Conservation (phyloP, 2,888 invertebrate species). For the Dione vanillae region DNA sequence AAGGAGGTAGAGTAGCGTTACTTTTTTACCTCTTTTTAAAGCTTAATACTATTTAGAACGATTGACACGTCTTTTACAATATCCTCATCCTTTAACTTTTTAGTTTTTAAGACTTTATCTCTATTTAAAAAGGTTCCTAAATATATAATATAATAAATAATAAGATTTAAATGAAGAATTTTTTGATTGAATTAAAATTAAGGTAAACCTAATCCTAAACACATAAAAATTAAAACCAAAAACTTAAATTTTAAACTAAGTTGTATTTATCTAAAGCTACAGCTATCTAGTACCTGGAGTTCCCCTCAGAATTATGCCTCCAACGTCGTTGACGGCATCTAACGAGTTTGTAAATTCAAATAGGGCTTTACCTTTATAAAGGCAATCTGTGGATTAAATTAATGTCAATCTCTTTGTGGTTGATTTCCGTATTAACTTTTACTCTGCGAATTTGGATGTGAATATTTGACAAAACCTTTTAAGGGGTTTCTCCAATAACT, state of each 20-base stretch:
- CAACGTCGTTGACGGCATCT: not conserved
- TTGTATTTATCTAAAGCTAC: not conserved
- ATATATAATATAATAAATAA: too few relatives aligned
- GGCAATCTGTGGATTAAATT: constrained; percentile 4
- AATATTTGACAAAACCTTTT: not conserved
- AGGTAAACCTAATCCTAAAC: too few relatives aligned
- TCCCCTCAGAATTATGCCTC: not conserved
- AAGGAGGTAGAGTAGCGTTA: not conserved
- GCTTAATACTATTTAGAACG: constrained; percentile 3
- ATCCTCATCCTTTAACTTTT: not conserved
- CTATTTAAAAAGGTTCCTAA: too few relatives aligned
- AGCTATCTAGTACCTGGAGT: not conserved
- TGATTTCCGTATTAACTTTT: not conserved
- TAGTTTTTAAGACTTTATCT: too few relatives aligned
- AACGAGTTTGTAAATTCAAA: constrained; percentile 30
- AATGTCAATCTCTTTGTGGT: constrained; percentile 7
- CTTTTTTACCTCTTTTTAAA: not conserved
- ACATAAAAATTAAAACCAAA: too few relatives aligned
- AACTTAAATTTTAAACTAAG: too few relatives aligned
- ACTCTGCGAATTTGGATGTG: constrained; percentile 1
- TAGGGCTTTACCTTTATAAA: constrained; percentile 15
- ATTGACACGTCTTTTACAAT: constrained; percentile 1
- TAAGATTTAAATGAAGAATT: too few relatives aligned
- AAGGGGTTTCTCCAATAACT: too few relatives aligned
- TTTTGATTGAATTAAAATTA: too few relatives aligned